Conservation (phyloP, 2,797 vertebrate species). For the Myripristis murdjan region DNA sequence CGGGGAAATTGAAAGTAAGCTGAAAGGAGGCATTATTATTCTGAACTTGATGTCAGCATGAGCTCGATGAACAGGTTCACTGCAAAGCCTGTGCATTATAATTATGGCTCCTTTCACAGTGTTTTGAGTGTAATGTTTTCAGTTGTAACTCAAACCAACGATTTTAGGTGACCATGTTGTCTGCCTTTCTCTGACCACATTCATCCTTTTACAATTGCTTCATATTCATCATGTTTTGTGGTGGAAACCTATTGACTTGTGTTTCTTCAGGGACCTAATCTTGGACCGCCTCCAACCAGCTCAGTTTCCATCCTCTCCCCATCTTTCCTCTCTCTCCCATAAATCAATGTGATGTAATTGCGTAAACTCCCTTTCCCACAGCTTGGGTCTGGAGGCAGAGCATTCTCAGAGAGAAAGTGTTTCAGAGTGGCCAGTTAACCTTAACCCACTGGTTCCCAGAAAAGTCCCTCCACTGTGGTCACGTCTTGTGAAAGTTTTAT, state of each 20-base stretch:
- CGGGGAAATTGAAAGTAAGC: slow-evolving; percentile 43
- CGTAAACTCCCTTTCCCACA: slow-evolving; percentile 86
- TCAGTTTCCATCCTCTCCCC: slow-evolving; percentile 82
- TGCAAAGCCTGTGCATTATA: slow-evolving; percentile 24
- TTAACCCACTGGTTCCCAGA: slow-evolving; percentile 62
- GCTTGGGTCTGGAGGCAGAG: slow-evolving; percentile 57
- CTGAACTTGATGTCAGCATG: slow-evolving; percentile 28
- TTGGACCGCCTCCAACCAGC: slow-evolving; percentile 81
- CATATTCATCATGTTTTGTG: slow-evolving; percentile 81
- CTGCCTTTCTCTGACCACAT: slow-evolving; percentile 50
- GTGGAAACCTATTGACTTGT: slow-evolving; percentile 84
- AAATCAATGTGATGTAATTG: slow-evolving; percentile 88
- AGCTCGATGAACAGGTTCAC: slow-evolving; percentile 41
- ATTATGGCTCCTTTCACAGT: slow-evolving; percentile 14
- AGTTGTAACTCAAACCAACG: slow-evolving; percentile 38
- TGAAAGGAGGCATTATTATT: slow-evolving; percentile 41
- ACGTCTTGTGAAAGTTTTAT: slow-evolving; percentile 57
- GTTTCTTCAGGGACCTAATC: slow-evolving; percentile 80
- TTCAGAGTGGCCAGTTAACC: slow-evolving; percentile 77
- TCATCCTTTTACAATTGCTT: slow-evolving; percentile 62
- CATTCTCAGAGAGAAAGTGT: slow-evolving; percentile 70
- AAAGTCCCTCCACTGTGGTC: slow-evolving; percentile 22
- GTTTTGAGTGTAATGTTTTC: slow-evolving; percentile 13
- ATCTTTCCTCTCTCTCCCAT: slow-evolving; percentile 78
- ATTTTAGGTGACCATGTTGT: slow-evolving; percentile 30